Evolutionary conservation across 64 coral and sea anemone species (phyloP).

Genomic region (Catalaphyllia jardinei): DNA sequence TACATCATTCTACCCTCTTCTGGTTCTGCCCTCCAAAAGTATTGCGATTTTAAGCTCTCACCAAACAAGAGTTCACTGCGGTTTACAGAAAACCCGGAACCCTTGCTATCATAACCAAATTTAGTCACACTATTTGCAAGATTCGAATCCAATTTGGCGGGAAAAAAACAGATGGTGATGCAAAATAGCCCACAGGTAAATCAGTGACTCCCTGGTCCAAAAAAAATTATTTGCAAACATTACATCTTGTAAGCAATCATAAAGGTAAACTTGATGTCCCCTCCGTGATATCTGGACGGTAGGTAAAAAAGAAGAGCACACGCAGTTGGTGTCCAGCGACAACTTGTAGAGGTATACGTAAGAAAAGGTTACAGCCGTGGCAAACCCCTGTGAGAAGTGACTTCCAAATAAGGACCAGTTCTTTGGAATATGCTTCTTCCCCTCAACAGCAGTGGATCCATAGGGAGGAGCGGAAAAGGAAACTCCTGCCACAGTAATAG

Average conservation of each 20-base stretch:
- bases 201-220: background rate
- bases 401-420: constrained; percentile 26
- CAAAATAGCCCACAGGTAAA: background rate
- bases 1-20: background rate
- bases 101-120: background rate
- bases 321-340: background rate
- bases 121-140: background rate
- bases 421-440: background rate
- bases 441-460: background rate
- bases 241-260: constrained; percentile 29
- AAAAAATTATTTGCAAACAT: constrained; percentile 1
- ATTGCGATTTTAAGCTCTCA: background rate
- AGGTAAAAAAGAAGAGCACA: constrained; percentile 12
- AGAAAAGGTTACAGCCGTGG: constrained; percentile 16
- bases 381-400: constrained; percentile 28
- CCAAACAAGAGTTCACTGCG: background rate
- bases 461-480: background rate
- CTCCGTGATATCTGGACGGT: constrained; percentile 16
- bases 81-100: background rate
- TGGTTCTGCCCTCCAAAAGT: background rate
- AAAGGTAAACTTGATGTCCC: constrained; percentile 29
- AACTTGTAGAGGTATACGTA: constrained; percentile 7
- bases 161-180: constrained; percentile 7
- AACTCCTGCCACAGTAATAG: constrained; percentile 15
- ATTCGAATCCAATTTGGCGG: background rate